These are phyloP conservation scores for Myotis myotis DNA, from an alignment of 2,797 vertebrate species.

Conservation along the genomic window DNA sequence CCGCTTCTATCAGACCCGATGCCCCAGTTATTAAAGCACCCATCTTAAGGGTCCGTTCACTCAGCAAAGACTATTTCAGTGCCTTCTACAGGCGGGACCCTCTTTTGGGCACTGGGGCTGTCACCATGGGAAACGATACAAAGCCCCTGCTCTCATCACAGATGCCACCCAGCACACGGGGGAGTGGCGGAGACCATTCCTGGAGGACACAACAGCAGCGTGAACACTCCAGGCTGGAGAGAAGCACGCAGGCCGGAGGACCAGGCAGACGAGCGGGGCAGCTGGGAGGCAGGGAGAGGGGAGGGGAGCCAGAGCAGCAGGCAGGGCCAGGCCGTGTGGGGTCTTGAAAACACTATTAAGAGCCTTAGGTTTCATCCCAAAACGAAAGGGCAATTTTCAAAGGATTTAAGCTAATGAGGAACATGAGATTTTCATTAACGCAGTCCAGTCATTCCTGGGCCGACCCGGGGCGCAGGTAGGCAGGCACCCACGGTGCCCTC, in stretches of 20 bases:
- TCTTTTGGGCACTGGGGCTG: neutral
- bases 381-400: neutral
- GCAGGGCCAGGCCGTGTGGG: neutral
- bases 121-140: neutral
- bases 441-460: neutral
- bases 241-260: accelerated
- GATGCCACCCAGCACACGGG: neutral
- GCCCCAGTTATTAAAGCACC: neutral
- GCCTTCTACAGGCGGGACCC: neutral
- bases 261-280: neutral
- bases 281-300: neutral
- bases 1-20: neutral
- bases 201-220: accelerated
- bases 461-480: neutral
- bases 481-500: neutral
- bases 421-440: neutral
- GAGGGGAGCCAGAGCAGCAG: neutral
- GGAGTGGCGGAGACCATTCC: neutral
- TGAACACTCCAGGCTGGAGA: neutral
- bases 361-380: neutral
- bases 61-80: neutral
- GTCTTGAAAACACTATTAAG: neutral
- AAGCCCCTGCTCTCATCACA: neutral
- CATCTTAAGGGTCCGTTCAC: neutral
- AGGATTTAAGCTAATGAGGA: neutral